Percentiles rank a stretch among this genome's conserved stretches.
These are phyloP conservation scores for Squalus acanthias DNA, from an alignment of 2,797 vertebrate species.

Conservation along the genomic window DNA sequence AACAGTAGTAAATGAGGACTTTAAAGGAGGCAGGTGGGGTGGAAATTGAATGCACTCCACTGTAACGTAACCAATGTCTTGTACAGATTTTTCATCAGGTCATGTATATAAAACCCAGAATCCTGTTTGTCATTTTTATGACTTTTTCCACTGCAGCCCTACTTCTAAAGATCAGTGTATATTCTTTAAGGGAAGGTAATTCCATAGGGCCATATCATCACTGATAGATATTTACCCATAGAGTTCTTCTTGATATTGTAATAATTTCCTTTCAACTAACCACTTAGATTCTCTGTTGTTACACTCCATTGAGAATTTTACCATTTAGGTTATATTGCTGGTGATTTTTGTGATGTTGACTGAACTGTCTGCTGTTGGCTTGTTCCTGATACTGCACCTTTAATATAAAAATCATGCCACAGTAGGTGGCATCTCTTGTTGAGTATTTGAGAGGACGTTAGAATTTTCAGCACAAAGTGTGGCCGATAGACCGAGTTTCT, in stretches of 20 bases:
- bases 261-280: neutral
- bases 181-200: neutral
- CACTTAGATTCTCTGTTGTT: neutral
- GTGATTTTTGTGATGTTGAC: neutral
- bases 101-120: neutral
- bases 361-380: neutral
- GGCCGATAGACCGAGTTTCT: neutral
- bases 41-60: neutral
- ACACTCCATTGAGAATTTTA: neutral
- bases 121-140: neutral
- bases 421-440: neutral
- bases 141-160: neutral
- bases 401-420: neutral
- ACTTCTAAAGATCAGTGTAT: neutral
- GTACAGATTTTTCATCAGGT: neutral
- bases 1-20: neutral
- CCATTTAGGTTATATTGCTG: neutral
- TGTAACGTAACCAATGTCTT: neutral
- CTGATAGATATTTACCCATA: slow-evolving; percentile 11
- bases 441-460: neutral
- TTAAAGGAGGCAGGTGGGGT: neutral
- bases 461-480: neutral
- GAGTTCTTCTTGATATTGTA: neutral
- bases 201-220: neutral
- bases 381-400: neutral